Base-by-base conservation (phyloP, 2,113 vertebrate genomes). In the Anarhynchus alexandrinus region DNA sequence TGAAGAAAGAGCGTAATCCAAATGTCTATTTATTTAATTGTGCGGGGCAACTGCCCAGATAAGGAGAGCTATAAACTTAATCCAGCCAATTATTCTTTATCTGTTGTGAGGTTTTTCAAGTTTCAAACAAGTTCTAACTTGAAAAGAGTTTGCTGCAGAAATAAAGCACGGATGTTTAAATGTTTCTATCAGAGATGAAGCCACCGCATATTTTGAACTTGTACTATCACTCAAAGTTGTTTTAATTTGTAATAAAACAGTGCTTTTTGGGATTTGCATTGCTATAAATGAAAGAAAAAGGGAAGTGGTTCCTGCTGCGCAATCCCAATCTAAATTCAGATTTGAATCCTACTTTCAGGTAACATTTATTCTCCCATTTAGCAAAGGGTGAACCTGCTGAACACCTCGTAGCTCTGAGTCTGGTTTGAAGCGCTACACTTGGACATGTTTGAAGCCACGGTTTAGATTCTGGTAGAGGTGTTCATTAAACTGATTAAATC, bases 21-120 rank as follows among this genome's bases (percentile, higher is more conserved):
- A 95, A 95, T 59, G 61, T 87, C 93, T 94, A 38, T 95, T 94
- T 96, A 86, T 91, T 96, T 98, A 98, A 96, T 96, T 97, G 95
- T 95, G 85, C 71, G 43, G 76, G 90, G 95, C 88, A 88, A 86
- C 94, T 97, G 97, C 94, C 64, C 82, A 95, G 97, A 96, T 97
- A 97, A 98, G 88, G 84, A 97, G 94, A 97, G 85, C 72, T 88
- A 77, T 95, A 94, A 94, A 85, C 85, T 96, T 97, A 96, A 94
- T 95, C 93, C 90, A 73, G 82, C 86, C 95, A 94, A 95, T 93
- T 95, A 78, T 61, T 66, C 93, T 94, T 90, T 96, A 96, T 96
- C 94, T 93, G 55, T 93, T 93, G 47, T n/a, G 88, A 91, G 64
- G 64, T 82, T 94, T 95, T 95, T 85, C 22, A 42, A 65, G 42